A percentile compares a stretch with the other conserved stretches of the same genome.
phyloP scores from a whole-genome alignment of 2,888 invertebrate species.

The Parnassius apollo region DNA sequence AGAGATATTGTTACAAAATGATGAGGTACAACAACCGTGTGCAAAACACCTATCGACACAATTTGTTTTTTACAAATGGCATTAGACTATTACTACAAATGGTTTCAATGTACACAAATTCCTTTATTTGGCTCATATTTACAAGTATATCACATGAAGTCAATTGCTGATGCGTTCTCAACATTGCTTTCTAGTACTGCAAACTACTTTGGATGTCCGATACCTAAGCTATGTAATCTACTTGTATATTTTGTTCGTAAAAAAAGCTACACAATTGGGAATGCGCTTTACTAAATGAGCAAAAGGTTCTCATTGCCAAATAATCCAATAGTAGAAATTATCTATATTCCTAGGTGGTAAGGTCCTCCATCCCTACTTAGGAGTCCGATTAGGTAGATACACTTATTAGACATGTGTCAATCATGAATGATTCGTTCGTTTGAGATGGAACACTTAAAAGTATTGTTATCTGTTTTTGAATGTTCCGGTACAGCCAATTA shows the following conservation, averaged over 20 bases:
- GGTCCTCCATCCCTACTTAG: no score
- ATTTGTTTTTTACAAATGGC: conserved; percentile 46
- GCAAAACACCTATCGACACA: conserved; percentile 30
- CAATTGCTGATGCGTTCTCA: neutral
- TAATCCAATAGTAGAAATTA: neutral
- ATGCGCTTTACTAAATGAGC: conserved; percentile 4
- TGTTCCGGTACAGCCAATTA: no score
- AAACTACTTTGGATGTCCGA: neutral
- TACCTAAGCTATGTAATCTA: conserved; percentile 7
- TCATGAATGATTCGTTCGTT: no score
- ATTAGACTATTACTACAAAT: conserved; percentile 45
- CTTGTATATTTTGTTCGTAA: conserved; percentile 11
- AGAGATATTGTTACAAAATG: conserved; percentile 67
- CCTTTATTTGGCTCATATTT: conserved; percentile 40
- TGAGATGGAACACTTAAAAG: no score
- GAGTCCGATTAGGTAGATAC: no score
- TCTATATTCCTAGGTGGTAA: no score
- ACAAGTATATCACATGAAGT: conserved; percentile 19
- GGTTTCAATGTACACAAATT: conserved; percentile 50
- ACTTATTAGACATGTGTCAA: no score
- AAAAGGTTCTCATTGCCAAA: neutral
- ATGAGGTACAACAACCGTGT: conserved; percentile 39
- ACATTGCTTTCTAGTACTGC: neutral
- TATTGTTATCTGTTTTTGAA: no score
- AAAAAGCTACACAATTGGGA: neutral